phyloP scores from a whole-genome alignment of 1,140 invertebrate genomes.

The Psix sp. region DNA sequence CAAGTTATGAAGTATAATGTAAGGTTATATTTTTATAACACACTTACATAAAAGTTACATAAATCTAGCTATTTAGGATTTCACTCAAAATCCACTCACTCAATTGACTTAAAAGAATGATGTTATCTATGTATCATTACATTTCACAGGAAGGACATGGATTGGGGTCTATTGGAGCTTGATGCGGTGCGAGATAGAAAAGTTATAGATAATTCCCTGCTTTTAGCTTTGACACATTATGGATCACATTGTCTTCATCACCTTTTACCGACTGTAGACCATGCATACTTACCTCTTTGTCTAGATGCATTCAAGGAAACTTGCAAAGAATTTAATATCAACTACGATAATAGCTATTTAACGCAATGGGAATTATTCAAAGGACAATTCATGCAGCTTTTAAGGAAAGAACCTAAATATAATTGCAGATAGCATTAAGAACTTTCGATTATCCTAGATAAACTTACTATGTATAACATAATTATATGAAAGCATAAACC shows the following conservation, averaged over 20 bases:
- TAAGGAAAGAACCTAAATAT: conserved; percentile 76
- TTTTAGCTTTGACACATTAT: conserved; percentile 84
- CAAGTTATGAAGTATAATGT: too few relatives aligned
- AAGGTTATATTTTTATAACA: too few relatives aligned
- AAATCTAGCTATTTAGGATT: too few relatives aligned
- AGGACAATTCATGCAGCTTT: conserved; percentile 83
- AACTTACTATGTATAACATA: too few relatives aligned
- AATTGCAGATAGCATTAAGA: conserved; percentile 35
- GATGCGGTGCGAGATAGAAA: conserved; percentile 85
- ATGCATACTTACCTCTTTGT: conserved; percentile 82
- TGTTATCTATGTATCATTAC: neutral
- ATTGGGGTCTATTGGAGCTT: conserved; percentile 88
- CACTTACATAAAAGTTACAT: too few relatives aligned
- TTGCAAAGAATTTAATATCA: conserved; percentile 82
- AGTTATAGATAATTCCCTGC: conserved; percentile 83
- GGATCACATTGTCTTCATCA: conserved; percentile 89
- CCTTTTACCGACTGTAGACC: conserved; percentile 88
- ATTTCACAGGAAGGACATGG: conserved; percentile 77
- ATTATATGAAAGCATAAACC: too few relatives aligned
- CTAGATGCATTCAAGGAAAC: conserved; percentile 82
- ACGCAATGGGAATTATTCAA: conserved; percentile 80
- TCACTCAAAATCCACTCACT: too few relatives aligned
- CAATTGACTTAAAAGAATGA: too few relatives aligned
- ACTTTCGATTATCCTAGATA: too few relatives aligned
- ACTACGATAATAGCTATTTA: conserved; percentile 75